These are phyloP conservation scores for Idaea aversata DNA, from an alignment of 2,888 invertebrate genomes.

Conservation along the genomic window DNA sequence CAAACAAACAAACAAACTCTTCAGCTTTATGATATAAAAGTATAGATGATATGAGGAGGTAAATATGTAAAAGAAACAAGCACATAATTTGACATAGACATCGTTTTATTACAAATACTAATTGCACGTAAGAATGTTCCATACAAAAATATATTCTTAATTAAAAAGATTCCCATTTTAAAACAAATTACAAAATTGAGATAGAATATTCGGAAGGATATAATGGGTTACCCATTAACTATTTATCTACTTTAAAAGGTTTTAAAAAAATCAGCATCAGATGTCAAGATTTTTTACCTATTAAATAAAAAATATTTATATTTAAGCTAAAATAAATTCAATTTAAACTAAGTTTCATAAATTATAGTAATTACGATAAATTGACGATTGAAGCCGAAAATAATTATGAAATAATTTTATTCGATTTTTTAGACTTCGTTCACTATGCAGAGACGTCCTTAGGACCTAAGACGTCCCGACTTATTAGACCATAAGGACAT, in stretches of 20 bases:
- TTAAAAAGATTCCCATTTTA: conserved; percentile 69
- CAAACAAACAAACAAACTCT: no score
- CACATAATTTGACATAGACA: conserved; percentile 56
- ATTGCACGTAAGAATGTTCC: conserved; percentile 77
- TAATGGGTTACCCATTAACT: conserved; percentile 22
- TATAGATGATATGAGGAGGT: no score
- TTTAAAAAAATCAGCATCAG: conserved; percentile 39
- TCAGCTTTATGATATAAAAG: no score
- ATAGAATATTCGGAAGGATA: conserved; percentile 39
- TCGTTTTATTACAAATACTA: conserved; percentile 77
- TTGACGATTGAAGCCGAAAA: conserved; percentile 38
- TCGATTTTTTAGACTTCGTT: conserved; percentile 21
- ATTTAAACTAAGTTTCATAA: conserved; percentile 31
- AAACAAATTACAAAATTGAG: conserved; percentile 70
- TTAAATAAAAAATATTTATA: conserved; percentile 12
- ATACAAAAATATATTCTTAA: conserved; percentile 79
- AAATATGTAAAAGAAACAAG: conserved; percentile 35
- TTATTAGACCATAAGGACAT: background rate
- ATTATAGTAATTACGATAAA: conserved; percentile 29
- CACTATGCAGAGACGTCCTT: conserved; percentile 9
- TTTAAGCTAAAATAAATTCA: conserved; percentile 17
- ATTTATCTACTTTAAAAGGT: conserved; percentile 24
- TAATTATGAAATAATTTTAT: conserved; percentile 20
- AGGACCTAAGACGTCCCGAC: background rate
- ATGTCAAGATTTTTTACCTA: conserved; percentile 52